phyloP scores from a whole-genome alignment of 2,888 invertebrate genomes.

The Cynaeus angustus region DNA sequence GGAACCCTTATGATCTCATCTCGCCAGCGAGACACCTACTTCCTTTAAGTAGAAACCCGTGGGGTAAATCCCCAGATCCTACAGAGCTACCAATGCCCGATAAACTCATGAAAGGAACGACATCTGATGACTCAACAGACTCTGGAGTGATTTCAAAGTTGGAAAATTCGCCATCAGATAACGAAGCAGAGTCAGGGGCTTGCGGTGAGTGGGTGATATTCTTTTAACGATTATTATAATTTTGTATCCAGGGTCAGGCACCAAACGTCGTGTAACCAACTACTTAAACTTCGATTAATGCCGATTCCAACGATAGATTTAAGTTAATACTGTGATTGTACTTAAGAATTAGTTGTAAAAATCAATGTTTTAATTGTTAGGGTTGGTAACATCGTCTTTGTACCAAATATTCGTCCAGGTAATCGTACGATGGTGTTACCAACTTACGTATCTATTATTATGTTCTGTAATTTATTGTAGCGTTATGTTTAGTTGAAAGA shows the following conservation, averaged over 20 bases:
- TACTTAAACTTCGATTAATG: constrained; percentile 59
- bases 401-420: constrained; percentile 31
- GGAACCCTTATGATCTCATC: constrained; percentile 64
- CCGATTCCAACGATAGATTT: constrained; percentile 43
- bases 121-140: constrained; percentile 66
- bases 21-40: constrained; percentile 67
- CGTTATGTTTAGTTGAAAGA: constrained; percentile 26
- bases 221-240: constrained; percentile 5
- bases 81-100: constrained; percentile 70
- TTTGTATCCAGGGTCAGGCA: constrained; percentile 35
- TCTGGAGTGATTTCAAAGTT: constrained; percentile 66
- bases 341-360: constrained; percentile 44
- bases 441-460: constrained; percentile 50
- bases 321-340: constrained; percentile 55
- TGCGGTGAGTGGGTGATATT: constrained; percentile 49
- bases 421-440: constrained; percentile 52
- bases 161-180: constrained; percentile 60
- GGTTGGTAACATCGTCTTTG: constrained; percentile 55
- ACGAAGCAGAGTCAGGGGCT: constrained; percentile 55
- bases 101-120: constrained; percentile 66
- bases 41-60: constrained; percentile 60
- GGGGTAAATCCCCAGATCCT: constrained; percentile 66
- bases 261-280: constrained; percentile 54
- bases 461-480: constrained; percentile 27
- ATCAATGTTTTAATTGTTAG: constrained; percentile 50